Conservation (phyloP, 30 jellyfish, hydroid and myxozoan species). For the Aurelia aurita region DNA sequence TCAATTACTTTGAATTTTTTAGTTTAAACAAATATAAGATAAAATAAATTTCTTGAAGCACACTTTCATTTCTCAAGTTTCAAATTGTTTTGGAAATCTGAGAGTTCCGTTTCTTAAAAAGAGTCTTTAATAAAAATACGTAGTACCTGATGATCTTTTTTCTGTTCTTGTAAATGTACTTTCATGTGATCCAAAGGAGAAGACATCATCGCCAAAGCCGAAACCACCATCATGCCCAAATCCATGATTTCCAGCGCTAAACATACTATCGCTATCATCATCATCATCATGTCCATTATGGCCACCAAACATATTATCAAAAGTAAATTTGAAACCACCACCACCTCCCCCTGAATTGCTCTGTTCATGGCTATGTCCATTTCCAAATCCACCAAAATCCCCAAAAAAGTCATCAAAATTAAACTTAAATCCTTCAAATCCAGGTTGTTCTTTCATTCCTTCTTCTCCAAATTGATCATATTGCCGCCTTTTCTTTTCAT, state of each 20-base stretch:
- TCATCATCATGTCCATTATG: slow-evolving; percentile 72
- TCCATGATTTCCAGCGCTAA: slow-evolving; percentile 66
- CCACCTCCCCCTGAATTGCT: slow-evolving; percentile 24
- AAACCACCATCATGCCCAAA: slow-evolving; percentile 74
- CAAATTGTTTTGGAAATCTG: too few relatives aligned
- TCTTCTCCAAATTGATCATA: slow-evolving; percentile 97
- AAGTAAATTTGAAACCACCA: slow-evolving; percentile 56
- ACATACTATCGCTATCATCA: slow-evolving; percentile 72
- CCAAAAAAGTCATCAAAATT: slow-evolving; percentile 90
- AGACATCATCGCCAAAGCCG: slow-evolving; percentile 85
- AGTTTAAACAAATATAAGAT: too few relatives aligned
- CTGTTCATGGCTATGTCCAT: background rate
- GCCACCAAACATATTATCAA: slow-evolving; percentile 41
- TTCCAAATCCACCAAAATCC: slow-evolving; percentile 75
- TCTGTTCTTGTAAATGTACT: slow-evolving; percentile 47
- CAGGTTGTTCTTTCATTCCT: slow-evolving; percentile 95
- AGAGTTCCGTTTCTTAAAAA: background rate
- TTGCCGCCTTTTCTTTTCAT: slow-evolving; percentile 88
- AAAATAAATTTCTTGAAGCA: too few relatives aligned
- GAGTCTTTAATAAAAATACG: background rate
- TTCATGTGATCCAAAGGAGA: slow-evolving; percentile 56
- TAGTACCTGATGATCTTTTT: slow-evolving; percentile 51
- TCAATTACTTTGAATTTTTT: too few relatives aligned
- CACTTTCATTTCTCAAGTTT: too few relatives aligned
- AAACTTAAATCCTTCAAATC: slow-evolving; percentile 91